Conservation (phyloP, 35 echinoderm and acorn worm genomes). For the Holothuria glaberrima region DNA sequence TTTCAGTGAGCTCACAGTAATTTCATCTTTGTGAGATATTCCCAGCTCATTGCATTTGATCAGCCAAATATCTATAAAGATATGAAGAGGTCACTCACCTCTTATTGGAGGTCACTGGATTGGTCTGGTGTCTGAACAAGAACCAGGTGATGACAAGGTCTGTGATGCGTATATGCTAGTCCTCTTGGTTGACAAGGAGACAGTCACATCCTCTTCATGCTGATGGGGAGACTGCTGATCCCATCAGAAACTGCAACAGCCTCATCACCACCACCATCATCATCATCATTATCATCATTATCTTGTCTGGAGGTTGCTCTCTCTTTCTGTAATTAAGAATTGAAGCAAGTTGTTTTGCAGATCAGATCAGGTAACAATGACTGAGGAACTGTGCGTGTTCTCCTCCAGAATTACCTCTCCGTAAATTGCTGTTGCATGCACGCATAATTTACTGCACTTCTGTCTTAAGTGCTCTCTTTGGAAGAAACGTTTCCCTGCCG, state of each 20-base stretch:
- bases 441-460: constrained; percentile 52
- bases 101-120: neutral
- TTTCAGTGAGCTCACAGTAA: no score
- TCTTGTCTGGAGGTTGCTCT: neutral
- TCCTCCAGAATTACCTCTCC: constrained; percentile 41
- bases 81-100: neutral
- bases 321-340: constrained; percentile 27
- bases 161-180: neutral
- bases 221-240: neutral
- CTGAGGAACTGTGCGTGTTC: constrained; percentile 40
- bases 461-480: constrained; percentile 16
- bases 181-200: neutral
- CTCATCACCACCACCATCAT: neutral
- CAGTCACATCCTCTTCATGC: neutral
- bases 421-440: constrained; percentile 54
- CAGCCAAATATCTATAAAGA: no score
- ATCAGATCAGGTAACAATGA: constrained; percentile 49
- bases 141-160: neutral
- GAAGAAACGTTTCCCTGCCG: constrained; percentile 1
- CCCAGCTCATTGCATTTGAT: no score
- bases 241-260: neutral
- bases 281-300: neutral
- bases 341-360: constrained; percentile 32
- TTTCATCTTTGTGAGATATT: no score
- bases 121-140: neutral